A percentile compares a stretch with the other conserved stretches of the same genome.
These are phyloP conservation scores for Microhierax caerulescens DNA, from an alignment of 2,797 vertebrate genomes.

Conservation along the genomic window DNA sequence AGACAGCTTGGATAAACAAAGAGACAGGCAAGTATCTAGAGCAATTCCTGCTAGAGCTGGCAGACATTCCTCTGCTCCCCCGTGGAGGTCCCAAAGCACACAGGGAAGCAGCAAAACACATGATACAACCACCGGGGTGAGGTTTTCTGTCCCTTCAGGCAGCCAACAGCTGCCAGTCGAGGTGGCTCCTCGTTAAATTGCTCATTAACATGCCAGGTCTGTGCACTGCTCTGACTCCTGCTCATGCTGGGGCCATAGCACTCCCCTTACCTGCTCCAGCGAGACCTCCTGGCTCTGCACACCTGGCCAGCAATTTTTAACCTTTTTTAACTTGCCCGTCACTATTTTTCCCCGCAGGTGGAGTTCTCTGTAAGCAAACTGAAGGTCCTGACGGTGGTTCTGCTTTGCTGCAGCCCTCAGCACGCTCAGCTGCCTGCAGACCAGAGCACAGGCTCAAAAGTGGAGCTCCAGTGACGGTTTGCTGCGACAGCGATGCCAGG, in stretches of 20 bases:
- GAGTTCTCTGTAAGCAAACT: neutral
- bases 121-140: neutral
- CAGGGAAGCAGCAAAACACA: accelerated
- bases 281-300: accelerated
- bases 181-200: neutral
- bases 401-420: neutral
- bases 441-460: neutral
- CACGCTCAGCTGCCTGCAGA: neutral
- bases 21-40: neutral
- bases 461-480: neutral
- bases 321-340: neutral
- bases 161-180: neutral
- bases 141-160: neutral
- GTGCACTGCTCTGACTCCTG: neutral
- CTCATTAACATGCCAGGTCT: neutral
- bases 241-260: accelerated
- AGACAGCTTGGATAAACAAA: neutral
- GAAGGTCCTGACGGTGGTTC: neutral
- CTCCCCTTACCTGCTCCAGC: neutral
- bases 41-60: neutral
- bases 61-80: neutral
- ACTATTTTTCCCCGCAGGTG: neutral
- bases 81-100: neutral
- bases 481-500: neutral
- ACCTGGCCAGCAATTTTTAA: neutral